Percentiles rank a stretch among this genome's conserved stretches.
These are phyloP conservation scores for Trogon surrucura DNA, from an alignment of 2,113 vertebrate genomes.

Conservation along the genomic window DNA sequence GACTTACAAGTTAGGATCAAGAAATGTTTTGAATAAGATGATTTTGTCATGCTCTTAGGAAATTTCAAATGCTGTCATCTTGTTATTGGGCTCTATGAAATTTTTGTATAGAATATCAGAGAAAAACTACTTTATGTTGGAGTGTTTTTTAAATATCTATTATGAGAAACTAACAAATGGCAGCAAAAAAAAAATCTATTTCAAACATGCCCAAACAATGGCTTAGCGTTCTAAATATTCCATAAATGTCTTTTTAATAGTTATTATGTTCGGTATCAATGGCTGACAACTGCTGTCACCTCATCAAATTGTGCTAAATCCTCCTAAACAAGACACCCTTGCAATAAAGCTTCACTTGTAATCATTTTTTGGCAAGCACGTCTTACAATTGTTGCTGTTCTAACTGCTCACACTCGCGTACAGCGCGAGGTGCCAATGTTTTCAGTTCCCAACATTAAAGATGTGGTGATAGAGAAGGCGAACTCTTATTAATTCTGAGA, in stretches of 20 bases:
- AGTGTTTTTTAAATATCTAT: neutral
- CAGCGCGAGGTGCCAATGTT: slow-evolving; percentile 50
- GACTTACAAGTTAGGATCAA: neutral
- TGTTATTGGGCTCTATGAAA: neutral
- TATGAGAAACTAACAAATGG: neutral
- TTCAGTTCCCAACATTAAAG: slow-evolving; percentile 36
- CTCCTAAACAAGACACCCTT: slow-evolving; percentile 62
- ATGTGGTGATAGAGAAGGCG: slow-evolving; percentile 44
- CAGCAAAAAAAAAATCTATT: slow-evolving; percentile 6
- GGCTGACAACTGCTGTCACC: slow-evolving; percentile 57
- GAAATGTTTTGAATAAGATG: neutral
- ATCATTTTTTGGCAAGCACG: slow-evolving; percentile 51
- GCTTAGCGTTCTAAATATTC: slow-evolving; percentile 10
- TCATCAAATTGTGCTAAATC: slow-evolving; percentile 50
- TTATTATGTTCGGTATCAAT: slow-evolving; percentile 44
- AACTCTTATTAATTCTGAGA: slow-evolving; percentile 57
- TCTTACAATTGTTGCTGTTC: slow-evolving; percentile 30
- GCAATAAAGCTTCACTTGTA: slow-evolving; percentile 51
- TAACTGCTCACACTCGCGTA: neutral
- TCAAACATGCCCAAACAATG: neutral
- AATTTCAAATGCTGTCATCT: neutral
- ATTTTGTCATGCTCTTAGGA: neutral
- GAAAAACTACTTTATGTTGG: neutral
- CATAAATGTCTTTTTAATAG: slow-evolving; percentile 39
- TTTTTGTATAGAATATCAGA: neutral